phyloP scores from a whole-genome alignment of 2,888 invertebrate species.

The Agonum fuliginosum region DNA sequence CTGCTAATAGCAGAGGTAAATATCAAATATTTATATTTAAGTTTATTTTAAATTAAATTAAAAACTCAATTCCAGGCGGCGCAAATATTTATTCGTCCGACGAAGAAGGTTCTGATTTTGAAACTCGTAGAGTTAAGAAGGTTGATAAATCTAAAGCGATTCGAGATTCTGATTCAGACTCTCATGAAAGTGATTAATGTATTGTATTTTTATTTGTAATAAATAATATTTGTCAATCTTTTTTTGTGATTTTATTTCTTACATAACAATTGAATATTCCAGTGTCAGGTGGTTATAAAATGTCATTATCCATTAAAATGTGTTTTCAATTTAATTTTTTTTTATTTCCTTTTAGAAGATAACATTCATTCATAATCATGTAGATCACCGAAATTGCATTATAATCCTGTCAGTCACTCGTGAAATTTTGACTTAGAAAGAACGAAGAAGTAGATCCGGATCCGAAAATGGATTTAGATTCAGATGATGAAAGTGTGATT shows the following conservation, averaged over 20 bases:
- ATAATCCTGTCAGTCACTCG: conserved; percentile 23
- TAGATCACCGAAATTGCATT: too few relatives aligned
- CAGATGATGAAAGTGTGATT: conserved; percentile 79
- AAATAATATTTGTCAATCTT: conserved; percentile 26
- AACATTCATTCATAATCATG: conserved; percentile 1
- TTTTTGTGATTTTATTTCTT: conserved; percentile 41
- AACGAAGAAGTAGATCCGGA: conserved; percentile 17
- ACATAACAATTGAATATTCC: conserved; percentile 57
- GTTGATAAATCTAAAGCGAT: conserved; percentile 85
- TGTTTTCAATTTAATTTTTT: conserved; percentile 18
- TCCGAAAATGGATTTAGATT: conserved; percentile 79
- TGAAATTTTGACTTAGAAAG: conserved; percentile 27
- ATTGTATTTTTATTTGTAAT: conserved; percentile 28
- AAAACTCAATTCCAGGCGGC: conserved; percentile 69
- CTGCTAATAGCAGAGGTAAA: conserved; percentile 71
- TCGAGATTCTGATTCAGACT: conserved; percentile 82
- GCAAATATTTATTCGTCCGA: conserved; percentile 91
- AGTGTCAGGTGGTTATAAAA: conserved; percentile 9
- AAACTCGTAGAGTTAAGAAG: conserved; percentile 82
- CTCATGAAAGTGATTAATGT: conserved; percentile 68
- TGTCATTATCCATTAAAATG: background rate
- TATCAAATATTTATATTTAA: conserved; percentile 27
- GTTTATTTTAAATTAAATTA: conserved; percentile 3
- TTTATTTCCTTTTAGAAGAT: background rate
- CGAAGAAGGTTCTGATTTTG: conserved; percentile 89